Base-by-base conservation (phyloP, 2,888 invertebrate species). In the Amphipyra berbera region DNA sequence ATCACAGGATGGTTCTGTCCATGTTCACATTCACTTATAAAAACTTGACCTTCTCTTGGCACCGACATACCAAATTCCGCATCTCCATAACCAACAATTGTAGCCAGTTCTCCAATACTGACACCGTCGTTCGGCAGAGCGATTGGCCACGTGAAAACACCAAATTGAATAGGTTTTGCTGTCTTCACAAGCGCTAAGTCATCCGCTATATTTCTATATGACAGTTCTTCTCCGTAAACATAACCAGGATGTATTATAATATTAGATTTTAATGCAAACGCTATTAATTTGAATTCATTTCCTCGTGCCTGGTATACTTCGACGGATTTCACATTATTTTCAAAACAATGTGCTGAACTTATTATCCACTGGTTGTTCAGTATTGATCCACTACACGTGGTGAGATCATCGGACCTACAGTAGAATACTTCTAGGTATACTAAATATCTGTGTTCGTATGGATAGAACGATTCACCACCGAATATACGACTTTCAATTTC, bases 151-250 rank as follows among this genome's bases (percentile, higher is more conserved):
- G 53, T 53, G 6, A 41, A 37, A 7, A 6, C 7, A 14, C 40
- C 15, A 0, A 48, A 48, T 12, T 21, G 0, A 8, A 63, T 48
- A 7, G 15, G 21, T 12, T 30, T 8, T 12, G 0, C 0, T 9
- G 66, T 63, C n/a, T 5, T 40, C 9, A 65, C 21, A 6, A 63
- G 55, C 6, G 62, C 65, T 12, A 63, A 10, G 13, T 63, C 47
- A 8, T 21, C 10, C 15, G 10, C 30, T 4, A 0, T 0, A n/a
- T n/a, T 6, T 7, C 13, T 5, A 12, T 27, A 27, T 13, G 5
- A 12, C 6, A 1, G 0, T 0, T 12, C 0, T 0, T 12, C 0
- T 42, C 12, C 6, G 0, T 13, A 0, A 15, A 9, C 13, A 35
- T 0, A 53, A 8, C 12, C 0, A 8, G 65, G 45, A 41, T 63